Evolutionary conservation across 2,888 invertebrate species (phyloP), one percentile per base, ranked within the genome.

Genomic region (Amphimallon solstitiale): DNA sequence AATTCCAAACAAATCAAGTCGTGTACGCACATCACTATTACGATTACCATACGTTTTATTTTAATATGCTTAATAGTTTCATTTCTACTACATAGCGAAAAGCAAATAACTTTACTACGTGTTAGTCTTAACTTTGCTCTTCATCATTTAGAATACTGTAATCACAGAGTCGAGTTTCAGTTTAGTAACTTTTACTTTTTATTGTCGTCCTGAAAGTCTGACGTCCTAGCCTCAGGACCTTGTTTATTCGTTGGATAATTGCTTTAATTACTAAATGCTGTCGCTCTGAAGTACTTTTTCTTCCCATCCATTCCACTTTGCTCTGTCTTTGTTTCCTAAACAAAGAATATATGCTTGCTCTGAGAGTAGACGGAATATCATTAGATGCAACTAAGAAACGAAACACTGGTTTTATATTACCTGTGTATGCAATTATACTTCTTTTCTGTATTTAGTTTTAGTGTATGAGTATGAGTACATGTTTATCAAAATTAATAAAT

Each of bases 231-330:
- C 63, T 37, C 63, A 63, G 51, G 63, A 63, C 63, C 40, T 52
- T 63, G 51, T 63, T 63, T 52, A 63, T 63, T 52, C 63, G 34
- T 38, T 29, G 52, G 51, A 52, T 63, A 63, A 63, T 63, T 63
- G 52, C 51, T 29, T 63, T 63, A 63, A 63, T 63, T 63, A 52
- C 63, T 51, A 63, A 63, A 63, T 63, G 49, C 52, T 52, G 63
- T 63, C 43, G 63, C 52, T 23, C 40, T 14, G 40, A 56, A 56
- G 56, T 56, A 40, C 56, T 56, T 56, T 56, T 56, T 56, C 56
- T 56, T 40, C 40, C 23, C 38, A 23, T 19, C 23, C 14, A 14
- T 40, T 21, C 40, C 23, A 23, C 40, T 56, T 56, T 56, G 29
- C 40, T 23, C 40, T 6, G 1, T 56, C 40, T 40, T 14, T 38